Base-by-base conservation (phyloP, 2,888 invertebrate genomes). In the Buathra laborator region DNA sequence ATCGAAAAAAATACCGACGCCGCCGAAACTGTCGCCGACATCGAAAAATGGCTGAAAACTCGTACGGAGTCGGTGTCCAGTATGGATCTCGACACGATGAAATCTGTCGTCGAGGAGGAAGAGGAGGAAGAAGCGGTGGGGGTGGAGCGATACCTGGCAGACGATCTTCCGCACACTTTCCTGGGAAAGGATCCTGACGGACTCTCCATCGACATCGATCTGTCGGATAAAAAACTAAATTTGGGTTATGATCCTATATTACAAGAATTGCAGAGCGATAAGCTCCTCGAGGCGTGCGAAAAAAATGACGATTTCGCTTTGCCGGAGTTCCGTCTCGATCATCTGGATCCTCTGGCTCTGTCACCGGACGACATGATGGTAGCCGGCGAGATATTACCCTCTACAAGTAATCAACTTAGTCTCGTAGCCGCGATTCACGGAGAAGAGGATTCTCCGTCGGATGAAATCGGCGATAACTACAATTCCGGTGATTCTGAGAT, bases 21-120 rank as follows among this genome's bases (percentile, higher is more conserved):
- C 68, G 88, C 88, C 37, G 90, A 90, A 70, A 87, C 89, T 4
- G 91, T 92, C 66, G 92, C 90, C 10, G 91, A 90, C 70, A 92
- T 93, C 59, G 93, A 94, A 82, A 92, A 93, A 88, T 94, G 94
- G 94, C 87, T 94, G 56, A 93, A 92, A 85, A 90, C 90, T 7
- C 88, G 92, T 12, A 90, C 90, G 5, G 93, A 93, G 43, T 90
- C 91, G 16, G 88, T 91, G 6, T 89, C 92, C 56, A 91, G 87
- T 76, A 90, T 92, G 81, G 92, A 93, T 53, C 88, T 93, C 86
- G 93, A 93, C 74, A 80, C 88, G 12, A 88, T 90, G 70, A 93
- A 91, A 77, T 85, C 88, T 10, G 90, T 87, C 62, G 90, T 90
- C 48, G 89, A 87, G 81, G 90, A 89, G 76, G 76, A 76, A 16